Percentiles rank a stretch among this genome's conserved stretches.
Conservation (phyloP, 2,797 vertebrate genomes). For the Aulostomus chinensis region DNA sequence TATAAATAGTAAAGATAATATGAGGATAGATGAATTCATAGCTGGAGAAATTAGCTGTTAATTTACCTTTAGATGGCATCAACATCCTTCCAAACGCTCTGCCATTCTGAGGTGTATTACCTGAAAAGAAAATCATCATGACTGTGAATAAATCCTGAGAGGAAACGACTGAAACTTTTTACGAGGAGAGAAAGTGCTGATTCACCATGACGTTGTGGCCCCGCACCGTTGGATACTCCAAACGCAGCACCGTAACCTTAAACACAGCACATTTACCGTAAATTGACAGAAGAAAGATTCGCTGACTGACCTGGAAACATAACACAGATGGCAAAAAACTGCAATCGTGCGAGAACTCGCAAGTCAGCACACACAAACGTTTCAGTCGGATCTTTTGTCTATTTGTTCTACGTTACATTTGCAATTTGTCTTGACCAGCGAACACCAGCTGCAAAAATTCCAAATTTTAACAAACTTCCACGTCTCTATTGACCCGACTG, state of each 20-base stretch:
- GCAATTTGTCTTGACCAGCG: too few relatives aligned
- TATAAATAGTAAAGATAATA: not conserved
- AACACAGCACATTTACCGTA: constrained; percentile 18
- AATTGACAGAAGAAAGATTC: too few relatives aligned
- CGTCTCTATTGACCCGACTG: too few relatives aligned
- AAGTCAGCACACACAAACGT: too few relatives aligned
- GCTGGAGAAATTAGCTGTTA: not conserved
- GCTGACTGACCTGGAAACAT: too few relatives aligned
- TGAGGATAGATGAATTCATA: not conserved
- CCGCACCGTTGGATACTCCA: constrained; percentile 44
- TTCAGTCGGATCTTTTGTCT: too few relatives aligned
- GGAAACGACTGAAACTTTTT: not conserved
- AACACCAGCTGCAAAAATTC: too few relatives aligned
- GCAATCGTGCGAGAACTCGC: too few relatives aligned
- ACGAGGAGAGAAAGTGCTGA: not conserved
- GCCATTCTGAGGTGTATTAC: constrained; percentile 41
- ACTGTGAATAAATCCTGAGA: not conserved
- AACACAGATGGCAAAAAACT: too few relatives aligned
- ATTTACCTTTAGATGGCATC: constrained; percentile 65
- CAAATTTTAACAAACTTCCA: too few relatives aligned
- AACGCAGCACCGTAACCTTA: constrained; percentile 52
- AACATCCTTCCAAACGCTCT: constrained; percentile 47
- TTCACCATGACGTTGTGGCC: constrained; percentile 46
- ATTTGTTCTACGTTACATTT: too few relatives aligned
- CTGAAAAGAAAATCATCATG: constrained; percentile 32